Evolutionary conservation across 2,113 vertebrate genomes (phyloP), one percentile per base, ranked within the genome.

Genomic region (Eretmochelys imbricata): DNA sequence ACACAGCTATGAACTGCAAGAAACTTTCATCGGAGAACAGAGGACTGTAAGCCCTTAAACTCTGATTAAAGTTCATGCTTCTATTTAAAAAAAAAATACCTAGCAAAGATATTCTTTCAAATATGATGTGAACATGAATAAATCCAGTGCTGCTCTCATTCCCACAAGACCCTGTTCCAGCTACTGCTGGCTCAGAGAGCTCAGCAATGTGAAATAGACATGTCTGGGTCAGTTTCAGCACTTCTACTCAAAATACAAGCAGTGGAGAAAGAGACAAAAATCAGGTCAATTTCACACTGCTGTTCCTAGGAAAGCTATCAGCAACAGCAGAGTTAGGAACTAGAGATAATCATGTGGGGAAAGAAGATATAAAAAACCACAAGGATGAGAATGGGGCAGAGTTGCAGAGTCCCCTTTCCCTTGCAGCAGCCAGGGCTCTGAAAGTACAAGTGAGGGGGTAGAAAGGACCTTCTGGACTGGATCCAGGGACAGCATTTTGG

Each of bases 81-180:
- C 13, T 78, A 48, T 78, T 48, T 14, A 78, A 27, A 46, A 24
- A 38, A 46, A 46, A 3, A 42, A 38, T 17, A 72, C 19, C 38
- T 14, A 46, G 14, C 42, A 90, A 65, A 79, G 50, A 57, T 27
- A 76, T 54, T 87, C 48, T 82, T 54, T 57, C 80, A 81, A 87
- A 85, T 0, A 1, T n/a, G 12, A 82, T 87, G n/a, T 0, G 0
- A 91, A 72, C 55, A 82, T 19, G 62, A 90, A 87, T 25, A 91
- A 89, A 85, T 6, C 10, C 42, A 87, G 27, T 0, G 0, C 0
- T 22, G 4, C 14, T 3, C 13, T 83, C 76, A 76, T 2, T 0
- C 46, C 91, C 42, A 82, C 29, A 35, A 84, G 31, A n/a, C 6
- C 42, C 42, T 49, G 14, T 10, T 29, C 53, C n/a, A 0, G 2